Base-by-base conservation (phyloP, 2,888 invertebrate genomes). In the Piscicola geometra region DNA sequence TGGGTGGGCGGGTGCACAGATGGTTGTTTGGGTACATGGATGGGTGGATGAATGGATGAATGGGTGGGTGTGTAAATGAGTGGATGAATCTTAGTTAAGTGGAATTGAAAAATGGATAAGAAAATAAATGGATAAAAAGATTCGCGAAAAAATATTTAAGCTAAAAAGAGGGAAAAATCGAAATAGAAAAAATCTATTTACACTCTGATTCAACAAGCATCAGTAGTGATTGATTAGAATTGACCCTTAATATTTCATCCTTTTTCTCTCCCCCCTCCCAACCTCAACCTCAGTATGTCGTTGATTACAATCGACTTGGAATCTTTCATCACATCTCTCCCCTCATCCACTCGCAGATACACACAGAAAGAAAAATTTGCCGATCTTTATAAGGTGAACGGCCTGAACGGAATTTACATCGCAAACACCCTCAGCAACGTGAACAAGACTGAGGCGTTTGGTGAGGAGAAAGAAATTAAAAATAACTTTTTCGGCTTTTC, bases 381-480 rank as follows among this genome's bases (percentile, higher is more conserved):
- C 1, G 94, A 94, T 83, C 86, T 94, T 0, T 93, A 94, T 85
- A 91, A 91, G 82, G 92, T 95, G 0, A 91, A 92, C 84, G 94
- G 94, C 0, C 86, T 94, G 71, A 88, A 90, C 67, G 94, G 94
- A 0, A 91, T 94, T 80, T 94, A 93, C 86, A 93, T 95, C 78
- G 94, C 93, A 0, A 93, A 93, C 0, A 90, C 90, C 83, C 89
- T 73, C 79, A 1, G 89, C 32, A 64, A 73, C 35, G 15, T 64
- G 3, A 56, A 18, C 25, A 21, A 56, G n/a, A 25, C 60, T 25
- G 9, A 9, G 3, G n/a, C n/a, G 15, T 21, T 56, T 3, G 25
- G 60, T 56, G 21, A n/a, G 60, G 15, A 41, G n/a, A n/a, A n/a
- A n/a, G n/a, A n/a, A n/a, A n/a, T 47, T 47, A 15, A 9, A 21